A percentile compares a stretch with the other conserved stretches of the same genome.
phyloP scores from a whole-genome alignment of 2,888 invertebrate genomes.

The Lampropteryx suffumata region DNA sequence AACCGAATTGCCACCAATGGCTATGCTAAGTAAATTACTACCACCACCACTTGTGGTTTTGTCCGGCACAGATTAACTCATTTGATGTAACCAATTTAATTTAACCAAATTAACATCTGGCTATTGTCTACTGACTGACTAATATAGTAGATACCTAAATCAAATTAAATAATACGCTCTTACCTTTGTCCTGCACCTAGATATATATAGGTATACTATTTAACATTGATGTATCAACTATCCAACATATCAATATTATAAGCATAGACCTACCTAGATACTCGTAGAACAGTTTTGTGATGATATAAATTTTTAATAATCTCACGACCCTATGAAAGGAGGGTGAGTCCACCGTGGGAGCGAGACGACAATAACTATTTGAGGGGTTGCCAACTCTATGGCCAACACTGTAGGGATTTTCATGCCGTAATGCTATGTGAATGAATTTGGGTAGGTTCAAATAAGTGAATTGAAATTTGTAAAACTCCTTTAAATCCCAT shows the following conservation, averaged over 20 bases:
- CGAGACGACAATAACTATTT: constrained; percentile 60
- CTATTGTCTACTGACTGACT: no score
- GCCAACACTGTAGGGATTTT: constrained; percentile 60
- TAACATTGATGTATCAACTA: not conserved
- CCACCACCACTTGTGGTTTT: no score
- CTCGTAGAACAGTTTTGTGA: constrained; percentile 46
- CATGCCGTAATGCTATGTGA: constrained; percentile 48
- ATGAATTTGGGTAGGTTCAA: constrained; percentile 46
- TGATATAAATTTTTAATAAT: constrained; percentile 80
- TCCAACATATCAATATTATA: constrained; percentile 10
- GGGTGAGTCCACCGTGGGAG: constrained; percentile 61
- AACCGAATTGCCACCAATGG: no score
- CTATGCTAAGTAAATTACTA: no score
- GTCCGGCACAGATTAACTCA: no score
- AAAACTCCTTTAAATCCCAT: not conserved
- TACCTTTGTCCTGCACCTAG: no score
- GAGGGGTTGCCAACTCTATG: constrained; percentile 71
- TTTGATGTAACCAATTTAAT: no score
- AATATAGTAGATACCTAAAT: no score
- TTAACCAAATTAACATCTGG: no score
- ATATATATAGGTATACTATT: no score
- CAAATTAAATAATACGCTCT: no score
- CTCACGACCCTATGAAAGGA: constrained; percentile 65
- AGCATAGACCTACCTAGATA: not conserved
- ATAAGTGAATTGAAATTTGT: constrained; percentile 28